Conservation (phyloP, 2,888 invertebrate species). For the Rapana venosa region DNA sequence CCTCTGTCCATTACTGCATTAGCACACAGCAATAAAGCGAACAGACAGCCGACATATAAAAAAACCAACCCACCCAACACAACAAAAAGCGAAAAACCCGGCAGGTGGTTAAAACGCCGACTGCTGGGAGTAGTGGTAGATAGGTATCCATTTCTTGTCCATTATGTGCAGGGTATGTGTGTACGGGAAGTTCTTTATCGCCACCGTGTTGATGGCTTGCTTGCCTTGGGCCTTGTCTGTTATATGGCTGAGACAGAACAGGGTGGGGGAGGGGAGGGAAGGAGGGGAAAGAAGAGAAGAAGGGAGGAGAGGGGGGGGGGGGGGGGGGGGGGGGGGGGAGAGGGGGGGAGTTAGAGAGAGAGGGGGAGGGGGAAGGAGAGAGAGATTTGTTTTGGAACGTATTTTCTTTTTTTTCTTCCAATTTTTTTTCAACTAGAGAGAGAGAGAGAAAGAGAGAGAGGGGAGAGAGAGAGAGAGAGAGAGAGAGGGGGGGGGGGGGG, state of each 20-base stretch:
- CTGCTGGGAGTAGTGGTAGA: neutral
- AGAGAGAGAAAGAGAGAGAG: neutral
- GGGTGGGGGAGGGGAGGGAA: too few species aligned
- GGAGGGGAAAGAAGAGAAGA: neutral
- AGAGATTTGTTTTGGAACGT: neutral
- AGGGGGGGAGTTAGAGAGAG: neutral
- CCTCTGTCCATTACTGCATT: too few species aligned
- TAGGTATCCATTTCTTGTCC: neutral
- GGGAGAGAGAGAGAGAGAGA: neutral
- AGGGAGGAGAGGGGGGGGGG: neutral
- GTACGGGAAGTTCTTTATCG: neutral
- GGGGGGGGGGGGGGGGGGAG: neutral
- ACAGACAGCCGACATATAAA: too few species aligned
- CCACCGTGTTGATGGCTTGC: neutral
- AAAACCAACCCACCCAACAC: too few species aligned
- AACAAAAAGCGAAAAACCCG: neutral
- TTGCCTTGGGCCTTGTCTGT: neutral
- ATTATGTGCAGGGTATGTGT: neutral
- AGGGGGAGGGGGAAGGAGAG: neutral
- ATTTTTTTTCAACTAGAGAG: neutral
- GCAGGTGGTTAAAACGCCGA: too few species aligned
- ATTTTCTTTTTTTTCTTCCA: too few species aligned
- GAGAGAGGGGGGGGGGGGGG: too few species aligned
- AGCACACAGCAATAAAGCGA: too few species aligned
- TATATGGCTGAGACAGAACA: too few species aligned